phyloP scores from a whole-genome alignment of 2,797 vertebrate species.

The Falco columbarius region DNA sequence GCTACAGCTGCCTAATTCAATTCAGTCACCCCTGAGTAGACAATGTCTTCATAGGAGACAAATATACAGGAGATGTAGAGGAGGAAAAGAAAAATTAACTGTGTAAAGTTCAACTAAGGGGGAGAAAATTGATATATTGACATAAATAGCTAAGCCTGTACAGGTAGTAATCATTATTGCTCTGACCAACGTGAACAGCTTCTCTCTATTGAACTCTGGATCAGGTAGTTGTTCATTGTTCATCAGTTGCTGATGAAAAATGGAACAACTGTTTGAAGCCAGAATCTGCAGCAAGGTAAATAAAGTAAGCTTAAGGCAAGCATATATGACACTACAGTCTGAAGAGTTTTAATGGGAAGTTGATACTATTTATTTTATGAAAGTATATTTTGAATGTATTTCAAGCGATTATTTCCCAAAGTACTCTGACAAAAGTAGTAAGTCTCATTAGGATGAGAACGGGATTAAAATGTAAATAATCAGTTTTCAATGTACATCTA shows the following conservation, averaged over 20 bases:
- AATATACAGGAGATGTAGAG: conserved; percentile 34
- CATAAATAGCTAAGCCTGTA: conserved; percentile 33
- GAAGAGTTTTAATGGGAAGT: neutral
- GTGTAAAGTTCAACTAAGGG: conserved; percentile 38
- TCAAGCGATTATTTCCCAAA: neutral
- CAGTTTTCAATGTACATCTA: neutral
- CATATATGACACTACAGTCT: neutral
- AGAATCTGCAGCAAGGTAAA: conserved; percentile 25
- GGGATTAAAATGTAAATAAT: neutral
- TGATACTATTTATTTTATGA: neutral
- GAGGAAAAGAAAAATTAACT: conserved; percentile 38
- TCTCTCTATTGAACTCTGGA: conserved; percentile 24
- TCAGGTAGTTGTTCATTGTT: neutral
- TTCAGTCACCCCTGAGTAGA: conserved; percentile 6
- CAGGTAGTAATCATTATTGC: conserved; percentile 47
- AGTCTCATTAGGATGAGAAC: neutral
- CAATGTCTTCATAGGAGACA: conserved; percentile 36
- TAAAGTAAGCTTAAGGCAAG: conserved; percentile 28
- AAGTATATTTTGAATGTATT: neutral
- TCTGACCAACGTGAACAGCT: neutral
- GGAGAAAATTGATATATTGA: conserved; percentile 64
- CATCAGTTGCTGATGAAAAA: conserved; percentile 34
- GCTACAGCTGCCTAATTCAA: conserved; percentile 25
- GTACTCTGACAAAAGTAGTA: neutral
- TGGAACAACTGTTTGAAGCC: conserved; percentile 25